Evolutionary conservation across 2,888 invertebrate genomes (phyloP).

Genomic region (Tanypteryx hageni): DNA sequence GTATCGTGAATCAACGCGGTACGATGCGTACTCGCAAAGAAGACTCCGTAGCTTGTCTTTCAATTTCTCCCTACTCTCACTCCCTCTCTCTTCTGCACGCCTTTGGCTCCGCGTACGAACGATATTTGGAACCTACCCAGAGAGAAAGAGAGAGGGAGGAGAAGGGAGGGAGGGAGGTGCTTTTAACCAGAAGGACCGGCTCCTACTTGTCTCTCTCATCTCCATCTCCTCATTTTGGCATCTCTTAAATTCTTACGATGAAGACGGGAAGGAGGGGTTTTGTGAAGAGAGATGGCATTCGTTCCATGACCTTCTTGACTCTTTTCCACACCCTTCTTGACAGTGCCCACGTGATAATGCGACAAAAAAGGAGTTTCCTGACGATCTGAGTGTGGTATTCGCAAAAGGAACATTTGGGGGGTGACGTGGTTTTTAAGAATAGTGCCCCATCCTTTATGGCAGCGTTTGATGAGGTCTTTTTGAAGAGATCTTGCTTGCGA

Average conservation of each 20-base stretch:
- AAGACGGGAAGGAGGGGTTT: background rate
- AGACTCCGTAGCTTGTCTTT: background rate
- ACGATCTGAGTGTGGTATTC: background rate
- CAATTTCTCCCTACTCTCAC: background rate
- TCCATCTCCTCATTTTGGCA: background rate
- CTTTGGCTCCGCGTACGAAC: background rate
- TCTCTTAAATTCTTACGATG: background rate
- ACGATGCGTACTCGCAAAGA: background rate
- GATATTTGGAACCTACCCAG: background rate
- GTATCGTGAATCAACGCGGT: constrained; percentile 2
- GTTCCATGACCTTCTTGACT: background rate
- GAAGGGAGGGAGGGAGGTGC: background rate
- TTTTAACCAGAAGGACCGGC: constrained; percentile 3
- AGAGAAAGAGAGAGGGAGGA: background rate
- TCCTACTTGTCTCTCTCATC: background rate
- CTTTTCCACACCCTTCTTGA: background rate
- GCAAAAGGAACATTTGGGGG: background rate
- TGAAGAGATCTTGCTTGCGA: background rate
- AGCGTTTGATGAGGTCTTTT: background rate
- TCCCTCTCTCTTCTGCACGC: background rate
- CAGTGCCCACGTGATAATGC: constrained; percentile 14
- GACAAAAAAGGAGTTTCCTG: background rate
- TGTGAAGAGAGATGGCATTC: background rate
- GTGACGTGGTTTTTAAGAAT: background rate
- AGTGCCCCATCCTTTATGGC: background rate